Evolutionary conservation across 2,113 vertebrate genomes (phyloP).

Genomic region (Cynocephalus volans): DNA sequence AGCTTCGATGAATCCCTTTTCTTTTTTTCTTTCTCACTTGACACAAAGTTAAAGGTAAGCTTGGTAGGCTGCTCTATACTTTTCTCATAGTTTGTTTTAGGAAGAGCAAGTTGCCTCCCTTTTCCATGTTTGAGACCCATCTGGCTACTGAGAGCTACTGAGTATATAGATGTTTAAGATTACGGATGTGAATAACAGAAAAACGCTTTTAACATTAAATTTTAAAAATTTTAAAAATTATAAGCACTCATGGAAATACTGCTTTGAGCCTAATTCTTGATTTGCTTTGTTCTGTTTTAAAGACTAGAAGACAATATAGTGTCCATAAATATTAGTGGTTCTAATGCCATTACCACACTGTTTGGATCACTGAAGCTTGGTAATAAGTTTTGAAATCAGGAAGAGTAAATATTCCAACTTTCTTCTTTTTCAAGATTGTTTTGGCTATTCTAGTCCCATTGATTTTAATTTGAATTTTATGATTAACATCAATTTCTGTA

Average conservation of each 20-base stretch:
- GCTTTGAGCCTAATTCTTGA: not conserved
- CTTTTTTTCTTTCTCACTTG: not conserved
- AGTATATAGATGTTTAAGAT: not conserved
- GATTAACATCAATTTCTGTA: not conserved
- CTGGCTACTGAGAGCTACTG: not conserved
- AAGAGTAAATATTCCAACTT: not conserved
- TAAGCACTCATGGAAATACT: not conserved
- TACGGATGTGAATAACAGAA: not conserved
- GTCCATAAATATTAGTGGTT: not conserved
- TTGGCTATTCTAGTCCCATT: not conserved
- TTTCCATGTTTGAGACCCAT: not conserved
- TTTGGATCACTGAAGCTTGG: not conserved
- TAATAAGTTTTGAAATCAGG: not conserved
- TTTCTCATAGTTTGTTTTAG: not conserved
- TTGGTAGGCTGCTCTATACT: not conserved
- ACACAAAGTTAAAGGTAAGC: not conserved
- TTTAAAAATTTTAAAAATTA: not conserved
- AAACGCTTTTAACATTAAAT: not conserved
- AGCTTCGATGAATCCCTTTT: not conserved
- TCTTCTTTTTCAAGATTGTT: slow-evolving; percentile 22
- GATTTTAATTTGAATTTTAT: slow-evolving; percentile 32
- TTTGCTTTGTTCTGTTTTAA: not conserved
- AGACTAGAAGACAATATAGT: not conserved
- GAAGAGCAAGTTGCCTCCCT: not conserved
- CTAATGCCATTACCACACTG: not conserved